Percentiles rank a stretch among this genome's conserved stretches.
phyloP scores from a whole-genome alignment of 2,113 vertebrate genomes.

The Thalassoma bifasciatum region DNA sequence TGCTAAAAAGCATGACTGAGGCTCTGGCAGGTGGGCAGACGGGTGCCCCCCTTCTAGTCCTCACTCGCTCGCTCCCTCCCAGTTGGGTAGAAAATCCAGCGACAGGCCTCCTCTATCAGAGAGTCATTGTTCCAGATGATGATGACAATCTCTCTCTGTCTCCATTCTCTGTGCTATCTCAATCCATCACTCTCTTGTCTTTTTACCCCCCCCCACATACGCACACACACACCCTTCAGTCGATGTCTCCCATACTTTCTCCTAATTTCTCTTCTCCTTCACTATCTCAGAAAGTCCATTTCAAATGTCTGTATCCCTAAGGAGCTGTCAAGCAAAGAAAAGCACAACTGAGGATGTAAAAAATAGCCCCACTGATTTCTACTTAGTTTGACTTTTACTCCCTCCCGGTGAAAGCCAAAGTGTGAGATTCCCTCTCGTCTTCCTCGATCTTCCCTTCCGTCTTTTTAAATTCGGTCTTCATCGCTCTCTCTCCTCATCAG shows the following conservation, averaged over 20 bases:
- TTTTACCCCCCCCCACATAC: not conserved
- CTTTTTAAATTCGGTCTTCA: slow-evolving; percentile 52
- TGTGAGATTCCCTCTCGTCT: slow-evolving; percentile 39
- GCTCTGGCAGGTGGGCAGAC: slow-evolving; percentile 67
- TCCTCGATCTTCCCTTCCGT: slow-evolving; percentile 34
- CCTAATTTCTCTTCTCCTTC: slow-evolving; percentile 33
- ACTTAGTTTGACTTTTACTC: slow-evolving; percentile 57
- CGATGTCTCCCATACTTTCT: slow-evolving; percentile 41
- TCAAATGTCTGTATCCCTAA: slow-evolving; percentile 48
- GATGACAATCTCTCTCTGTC: slow-evolving; percentile 64
- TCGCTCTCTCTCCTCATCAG: slow-evolving; percentile 35
- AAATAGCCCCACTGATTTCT: slow-evolving; percentile 51
- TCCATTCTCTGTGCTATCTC: slow-evolving; percentile 53
- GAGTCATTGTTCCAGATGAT: slow-evolving; percentile 70
- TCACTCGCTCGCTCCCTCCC: slow-evolving; percentile 32
- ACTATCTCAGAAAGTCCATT: slow-evolving; percentile 31
- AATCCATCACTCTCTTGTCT: slow-evolving; percentile 64
- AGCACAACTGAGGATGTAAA: slow-evolving; percentile 41
- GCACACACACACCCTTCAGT: not conserved
- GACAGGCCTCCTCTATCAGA: slow-evolving; percentile 58
- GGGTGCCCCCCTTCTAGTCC: slow-evolving; percentile 12
- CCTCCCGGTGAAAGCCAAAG: slow-evolving; percentile 37
- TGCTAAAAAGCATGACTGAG: slow-evolving; percentile 72
- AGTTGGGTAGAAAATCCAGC: slow-evolving; percentile 54
- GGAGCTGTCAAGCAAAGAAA: slow-evolving; percentile 58